A percentile compares a stretch with the other conserved stretches of the same genome.
phyloP scores from a whole-genome alignment of 2,888 invertebrate genomes.

The Drosophila atripex region DNA sequence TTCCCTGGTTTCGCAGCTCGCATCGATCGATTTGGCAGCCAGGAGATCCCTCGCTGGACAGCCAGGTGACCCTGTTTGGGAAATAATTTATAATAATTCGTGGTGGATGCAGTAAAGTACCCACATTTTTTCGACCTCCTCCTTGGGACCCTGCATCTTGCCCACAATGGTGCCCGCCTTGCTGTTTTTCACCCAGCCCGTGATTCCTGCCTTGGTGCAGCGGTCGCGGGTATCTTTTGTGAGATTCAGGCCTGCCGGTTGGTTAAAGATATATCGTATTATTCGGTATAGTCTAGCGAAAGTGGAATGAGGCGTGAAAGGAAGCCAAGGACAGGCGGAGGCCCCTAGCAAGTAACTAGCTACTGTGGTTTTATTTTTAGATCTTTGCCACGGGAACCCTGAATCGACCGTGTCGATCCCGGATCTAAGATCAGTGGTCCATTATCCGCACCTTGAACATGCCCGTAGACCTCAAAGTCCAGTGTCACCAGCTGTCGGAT shows the following conservation, averaged over 20 bases:
- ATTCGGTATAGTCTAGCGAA: constrained; percentile 30
- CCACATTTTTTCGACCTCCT: constrained; percentile 93
- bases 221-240: constrained; percentile 94
- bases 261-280: constrained; percentile 29
- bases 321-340: constrained; percentile 61
- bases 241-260: constrained; percentile 90
- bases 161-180: constrained; percentile 94
- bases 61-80: constrained; percentile 89
- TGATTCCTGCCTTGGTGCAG: constrained; percentile 89
- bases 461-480: constrained; percentile 95
- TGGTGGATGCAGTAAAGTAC: constrained; percentile 74
- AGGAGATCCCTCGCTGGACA: constrained; percentile 92
- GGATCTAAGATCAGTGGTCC: neutral
- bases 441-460: constrained; percentile 90
- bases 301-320: constrained; percentile 39
- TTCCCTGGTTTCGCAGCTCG: constrained; percentile 92
- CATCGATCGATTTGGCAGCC: constrained; percentile 93
- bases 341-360: constrained; percentile 40
- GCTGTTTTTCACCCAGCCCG: constrained; percentile 97
- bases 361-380: constrained; percentile 61
- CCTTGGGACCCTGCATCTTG: constrained; percentile 92
- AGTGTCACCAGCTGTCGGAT: constrained; percentile 89
- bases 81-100: neutral
- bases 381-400: neutral
- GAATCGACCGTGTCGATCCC: neutral